Base-by-base conservation (phyloP, 2,797 vertebrate species). In the Darevskia mixta region DNA sequence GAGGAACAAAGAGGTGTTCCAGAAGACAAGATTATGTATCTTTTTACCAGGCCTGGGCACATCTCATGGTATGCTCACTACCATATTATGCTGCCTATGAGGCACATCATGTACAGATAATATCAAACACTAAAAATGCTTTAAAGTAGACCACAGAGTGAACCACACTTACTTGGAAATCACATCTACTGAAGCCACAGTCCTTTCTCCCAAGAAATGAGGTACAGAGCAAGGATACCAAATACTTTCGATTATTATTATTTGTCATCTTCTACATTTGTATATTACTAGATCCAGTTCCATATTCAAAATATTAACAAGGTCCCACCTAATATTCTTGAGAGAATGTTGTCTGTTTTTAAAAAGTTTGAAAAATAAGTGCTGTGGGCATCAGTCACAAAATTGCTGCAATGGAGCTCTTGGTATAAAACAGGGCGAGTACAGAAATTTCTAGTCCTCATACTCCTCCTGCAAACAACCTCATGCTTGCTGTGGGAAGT, bases 291-390 rank as follows among this genome's bases (percentile, higher is more conserved):
- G 43, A 87, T 91, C 82, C 92, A 96, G 93, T 49, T 49, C 45
- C 45, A 49, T 11, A 49, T 11, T 49, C 45, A 71, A 25, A 71
- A 71, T 25, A 71, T 71, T 71, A 71, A 10, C 67, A n/a, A 8
- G 32, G 5, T 38, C 4, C 2, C 38, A 20, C 18, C 20, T 92
- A 90, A 13, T 91, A 90, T 92, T 96, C 92, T 89, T 92, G 86
- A 84, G 94, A 92, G 58, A 92, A 83, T 90, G 92, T 61, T 88
- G 29, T 91, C 88, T 94, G 86, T 95, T 45, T 92, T 95, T 91
- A 94, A 96, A 96, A 95, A 90, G 93, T 90, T 95, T 79, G 3
- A 35, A 61, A 23, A 61, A 9, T 61, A 32, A 55, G 13, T 55
- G 13, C 13, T 55, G 13, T 55, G 49, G 13, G 3, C 49, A 55